Percentiles rank a stretch among this genome's conserved stretches.
Conservation (phyloP, 1,140 invertebrate genomes). For the Drosophila watanabei region DNA sequence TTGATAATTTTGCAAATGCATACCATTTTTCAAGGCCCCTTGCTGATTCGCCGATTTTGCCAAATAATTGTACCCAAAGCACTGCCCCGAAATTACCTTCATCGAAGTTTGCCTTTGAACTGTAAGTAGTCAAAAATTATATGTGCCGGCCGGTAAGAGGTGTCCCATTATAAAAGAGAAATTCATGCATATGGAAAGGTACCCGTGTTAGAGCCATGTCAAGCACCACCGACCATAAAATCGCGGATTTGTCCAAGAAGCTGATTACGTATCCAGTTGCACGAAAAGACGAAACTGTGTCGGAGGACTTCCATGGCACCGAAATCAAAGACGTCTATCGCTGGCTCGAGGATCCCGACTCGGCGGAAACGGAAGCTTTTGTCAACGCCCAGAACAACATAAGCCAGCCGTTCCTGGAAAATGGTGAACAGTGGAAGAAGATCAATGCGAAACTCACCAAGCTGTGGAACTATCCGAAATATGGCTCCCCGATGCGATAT, state of each 20-base stretch:
- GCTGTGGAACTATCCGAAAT: slow-evolving; percentile 98
- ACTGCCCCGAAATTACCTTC: slow-evolving; percentile 12
- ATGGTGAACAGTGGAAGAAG: slow-evolving; percentile 90
- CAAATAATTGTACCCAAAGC: slow-evolving; percentile 31
- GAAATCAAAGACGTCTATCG: slow-evolving; percentile 96
- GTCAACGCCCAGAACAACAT: slow-evolving; percentile 97
- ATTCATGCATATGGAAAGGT: slow-evolving; percentile 1
- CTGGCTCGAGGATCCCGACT: slow-evolving; percentile 98
- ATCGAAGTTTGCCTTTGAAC: slow-evolving; percentile 9
- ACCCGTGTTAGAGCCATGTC: slow-evolving; percentile 29
- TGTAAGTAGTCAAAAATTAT: slow-evolving; percentile 9
- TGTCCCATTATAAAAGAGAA: neutral
- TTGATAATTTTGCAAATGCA: slow-evolving; percentile 51
- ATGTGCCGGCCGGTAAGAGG: neutral
- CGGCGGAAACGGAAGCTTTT: slow-evolving; percentile 96
- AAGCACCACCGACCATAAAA: slow-evolving; percentile 6
- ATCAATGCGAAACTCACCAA: slow-evolving; percentile 93
- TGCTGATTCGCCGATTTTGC: slow-evolving; percentile 31
- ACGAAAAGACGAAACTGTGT: slow-evolving; percentile 91
- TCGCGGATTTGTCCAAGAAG: slow-evolving; percentile 9
- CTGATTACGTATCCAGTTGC: slow-evolving; percentile 90
- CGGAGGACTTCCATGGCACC: slow-evolving; percentile 93
- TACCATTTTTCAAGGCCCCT: slow-evolving; percentile 31
- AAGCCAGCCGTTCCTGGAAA: slow-evolving; percentile 93
- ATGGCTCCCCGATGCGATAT: slow-evolving; percentile 93